Percentiles rank a stretch among this genome's conserved stretches.
phyloP scores from a whole-genome alignment of 2,888 invertebrate species.

The Bimastos eiseni region DNA sequence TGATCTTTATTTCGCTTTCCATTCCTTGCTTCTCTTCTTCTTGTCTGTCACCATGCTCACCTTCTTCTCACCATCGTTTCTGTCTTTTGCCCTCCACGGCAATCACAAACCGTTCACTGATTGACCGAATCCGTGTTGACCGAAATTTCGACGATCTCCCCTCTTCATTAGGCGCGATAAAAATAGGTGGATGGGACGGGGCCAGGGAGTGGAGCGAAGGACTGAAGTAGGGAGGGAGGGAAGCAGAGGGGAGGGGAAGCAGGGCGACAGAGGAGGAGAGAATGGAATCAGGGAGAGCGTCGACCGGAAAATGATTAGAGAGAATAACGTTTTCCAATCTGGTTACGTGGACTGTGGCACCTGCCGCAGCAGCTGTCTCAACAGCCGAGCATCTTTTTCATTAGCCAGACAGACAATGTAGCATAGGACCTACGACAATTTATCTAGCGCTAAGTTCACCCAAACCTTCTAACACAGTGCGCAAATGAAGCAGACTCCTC shows the following conservation, averaged over 20 bases:
- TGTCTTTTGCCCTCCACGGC: background rate
- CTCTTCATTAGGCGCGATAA: background rate
- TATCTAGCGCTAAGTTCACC: background rate
- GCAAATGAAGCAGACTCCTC: too few species aligned
- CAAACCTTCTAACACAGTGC: background rate
- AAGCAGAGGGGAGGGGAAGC: background rate
- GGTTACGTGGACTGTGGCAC: background rate
- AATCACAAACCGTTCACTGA: background rate
- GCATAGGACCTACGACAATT: background rate
- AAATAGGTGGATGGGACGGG: background rate
- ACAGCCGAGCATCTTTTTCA: background rate
- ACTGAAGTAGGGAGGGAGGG: background rate
- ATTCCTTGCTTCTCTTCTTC: background rate
- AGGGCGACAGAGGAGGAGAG: background rate
- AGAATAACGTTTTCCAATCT: background rate
- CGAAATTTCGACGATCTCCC: background rate
- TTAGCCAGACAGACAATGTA: background rate
- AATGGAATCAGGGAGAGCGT: slow-evolving; percentile 13
- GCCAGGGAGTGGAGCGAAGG: too few species aligned
- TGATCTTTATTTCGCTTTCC: background rate
- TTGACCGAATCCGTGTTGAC: background rate
- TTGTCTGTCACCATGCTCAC: background rate
- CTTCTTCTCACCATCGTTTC: background rate
- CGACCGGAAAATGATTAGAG: background rate
- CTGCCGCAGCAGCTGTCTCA: background rate